phyloP scores from a whole-genome alignment of 2,888 invertebrate species.

The Orthosia gracilis region DNA sequence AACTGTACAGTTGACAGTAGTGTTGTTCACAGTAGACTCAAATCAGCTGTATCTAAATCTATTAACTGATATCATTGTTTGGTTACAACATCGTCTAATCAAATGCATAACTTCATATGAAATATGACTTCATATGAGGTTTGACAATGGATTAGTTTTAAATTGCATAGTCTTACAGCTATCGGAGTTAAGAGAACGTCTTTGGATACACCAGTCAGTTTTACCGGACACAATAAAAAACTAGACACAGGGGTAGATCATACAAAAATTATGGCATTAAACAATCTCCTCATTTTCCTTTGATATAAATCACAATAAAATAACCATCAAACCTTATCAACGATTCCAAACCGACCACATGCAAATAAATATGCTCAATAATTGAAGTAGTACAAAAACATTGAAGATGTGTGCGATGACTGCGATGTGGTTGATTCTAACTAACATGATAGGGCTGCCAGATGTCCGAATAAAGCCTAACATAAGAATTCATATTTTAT shows the following conservation, averaged over 20 bases:
- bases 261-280: not conserved
- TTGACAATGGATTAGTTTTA: not conserved
- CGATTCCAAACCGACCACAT: not conserved
- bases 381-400: slow-evolving; percentile 42
- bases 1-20: no score
- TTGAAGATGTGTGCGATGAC: slow-evolving; percentile 13
- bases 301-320: not conserved
- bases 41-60: no score
- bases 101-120: no score
- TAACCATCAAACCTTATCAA: not conserved
- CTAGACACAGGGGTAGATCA: no score
- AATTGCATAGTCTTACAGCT: not conserved
- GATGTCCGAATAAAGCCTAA: not conserved
- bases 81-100: no score
- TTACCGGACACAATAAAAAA: not conserved
- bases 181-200: not conserved
- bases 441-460: slow-evolving; percentile 14
- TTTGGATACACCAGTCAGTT: not conserved
- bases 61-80: no score
- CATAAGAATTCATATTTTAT: no score
- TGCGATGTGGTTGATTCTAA: slow-evolving; percentile 14
- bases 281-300: not conserved
- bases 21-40: no score
- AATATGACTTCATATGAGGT: not conserved
- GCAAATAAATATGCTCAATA: slow-evolving; percentile 22